A percentile compares a stretch with the other conserved stretches of the same genome.
phyloP scores from a whole-genome alignment of 2,888 invertebrate genomes.

The Orchesella flavescens region DNA sequence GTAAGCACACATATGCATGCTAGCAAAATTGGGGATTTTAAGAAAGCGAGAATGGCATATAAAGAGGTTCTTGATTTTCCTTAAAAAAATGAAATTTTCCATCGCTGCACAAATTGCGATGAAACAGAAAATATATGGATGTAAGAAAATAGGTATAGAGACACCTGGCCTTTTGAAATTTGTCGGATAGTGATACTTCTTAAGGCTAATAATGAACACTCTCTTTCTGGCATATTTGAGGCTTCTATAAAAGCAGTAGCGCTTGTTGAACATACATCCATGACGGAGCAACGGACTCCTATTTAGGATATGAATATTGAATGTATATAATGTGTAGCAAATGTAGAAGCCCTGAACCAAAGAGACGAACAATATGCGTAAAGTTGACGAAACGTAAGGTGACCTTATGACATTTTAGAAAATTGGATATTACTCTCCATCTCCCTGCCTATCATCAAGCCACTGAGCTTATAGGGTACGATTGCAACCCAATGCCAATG shows the following conservation, averaged over 20 bases:
- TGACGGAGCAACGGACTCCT: too few relatives aligned
- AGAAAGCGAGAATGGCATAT: not conserved
- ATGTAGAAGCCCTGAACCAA: not conserved
- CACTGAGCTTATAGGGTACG: not conserved
- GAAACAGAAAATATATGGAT: not conserved
- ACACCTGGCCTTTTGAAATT: not conserved
- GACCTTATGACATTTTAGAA: slow-evolving; percentile 64
- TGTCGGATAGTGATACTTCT: slow-evolving; percentile 13
- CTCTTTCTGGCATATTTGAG: slow-evolving; percentile 13
- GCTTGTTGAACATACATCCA: slow-evolving; percentile 62
- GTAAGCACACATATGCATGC: too few relatives aligned
- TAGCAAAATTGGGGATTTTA: too few relatives aligned
- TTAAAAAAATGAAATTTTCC: slow-evolving; percentile 54
- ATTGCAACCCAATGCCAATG: not conserved
- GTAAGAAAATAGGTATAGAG: not conserved
- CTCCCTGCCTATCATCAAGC: slow-evolving; percentile 22
- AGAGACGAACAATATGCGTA: slow-evolving; percentile 12
- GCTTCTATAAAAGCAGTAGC: slow-evolving; percentile 7
- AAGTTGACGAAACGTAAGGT: slow-evolving; percentile 32
- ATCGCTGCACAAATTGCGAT: slow-evolving; percentile 21
- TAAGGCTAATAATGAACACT: slow-evolving; percentile 64
- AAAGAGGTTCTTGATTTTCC: slow-evolving; percentile 38
- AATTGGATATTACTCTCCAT: slow-evolving; percentile 58
- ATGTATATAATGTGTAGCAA: too few relatives aligned
- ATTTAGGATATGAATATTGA: too few relatives aligned